Percentiles rank a stretch among this genome's conserved stretches.
Evolutionary conservation across 2,888 invertebrate genomes (phyloP).

Genomic region (Lasioglossum villosulum): DNA sequence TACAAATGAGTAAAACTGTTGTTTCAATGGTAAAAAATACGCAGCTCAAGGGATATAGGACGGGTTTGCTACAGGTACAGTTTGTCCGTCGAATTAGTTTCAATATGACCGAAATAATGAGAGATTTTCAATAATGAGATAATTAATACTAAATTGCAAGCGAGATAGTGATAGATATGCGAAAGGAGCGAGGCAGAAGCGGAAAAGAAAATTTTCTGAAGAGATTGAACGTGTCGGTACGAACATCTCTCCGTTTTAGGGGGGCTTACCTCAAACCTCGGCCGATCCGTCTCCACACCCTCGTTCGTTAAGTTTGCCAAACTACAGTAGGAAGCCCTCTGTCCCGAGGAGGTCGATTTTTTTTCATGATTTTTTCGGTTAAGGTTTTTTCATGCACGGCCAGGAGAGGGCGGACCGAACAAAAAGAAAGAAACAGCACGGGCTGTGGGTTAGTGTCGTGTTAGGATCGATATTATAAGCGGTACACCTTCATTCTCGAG

Average conservation of each 20-base stretch:
- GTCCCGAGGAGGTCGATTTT: conserved; percentile 66
- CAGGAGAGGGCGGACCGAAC: conserved; percentile 67
- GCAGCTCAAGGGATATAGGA: neutral
- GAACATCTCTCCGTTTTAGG: conserved; percentile 33
- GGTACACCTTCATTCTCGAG: conserved; percentile 52
- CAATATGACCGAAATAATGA: neutral
- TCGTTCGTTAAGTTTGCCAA: conserved; percentile 82
- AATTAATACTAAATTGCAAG: neutral
- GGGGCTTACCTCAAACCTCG: conserved; percentile 78
- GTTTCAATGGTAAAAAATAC: neutral
- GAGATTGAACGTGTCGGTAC: conserved; percentile 41
- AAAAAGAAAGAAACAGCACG: conserved; percentile 74
- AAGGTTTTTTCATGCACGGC: conserved; percentile 73
- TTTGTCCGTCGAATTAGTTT: neutral
- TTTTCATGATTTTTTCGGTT: conserved; percentile 67
- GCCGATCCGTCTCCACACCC: conserved; percentile 75
- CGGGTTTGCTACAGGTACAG: neutral
- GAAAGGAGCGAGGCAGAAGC: conserved; percentile 1
- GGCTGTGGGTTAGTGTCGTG: conserved; percentile 72
- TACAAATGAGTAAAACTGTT: neutral
- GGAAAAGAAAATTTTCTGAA: neutral
- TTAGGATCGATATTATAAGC: conserved; percentile 42
- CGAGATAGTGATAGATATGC: neutral
- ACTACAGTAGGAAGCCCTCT: conserved; percentile 83
- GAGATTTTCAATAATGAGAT: neutral